Percentiles rank a stretch among this genome's conserved stretches.
These are phyloP conservation scores for Plumapathes pennacea DNA, from an alignment of 92 coral and sea anemone genomes.

Conservation along the genomic window DNA sequence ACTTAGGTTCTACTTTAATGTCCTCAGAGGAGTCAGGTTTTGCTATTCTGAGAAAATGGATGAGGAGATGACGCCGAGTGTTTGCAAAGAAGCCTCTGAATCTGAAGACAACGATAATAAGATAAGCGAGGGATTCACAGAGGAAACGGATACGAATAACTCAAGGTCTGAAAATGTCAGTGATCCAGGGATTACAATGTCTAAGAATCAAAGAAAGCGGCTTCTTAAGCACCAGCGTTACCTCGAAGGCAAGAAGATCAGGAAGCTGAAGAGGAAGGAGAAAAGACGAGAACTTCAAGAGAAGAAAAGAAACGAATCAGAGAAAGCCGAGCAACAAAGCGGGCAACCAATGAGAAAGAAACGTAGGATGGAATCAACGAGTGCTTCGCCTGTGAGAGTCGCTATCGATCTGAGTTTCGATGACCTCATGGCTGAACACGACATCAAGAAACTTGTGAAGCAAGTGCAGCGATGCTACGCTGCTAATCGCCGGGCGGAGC, in stretches of 20 bases:
- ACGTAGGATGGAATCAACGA: conserved; percentile 74
- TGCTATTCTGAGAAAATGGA: too few relatives aligned
- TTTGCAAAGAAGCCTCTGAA: too few relatives aligned
- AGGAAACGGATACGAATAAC: too few relatives aligned
- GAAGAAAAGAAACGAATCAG: conserved; percentile 46
- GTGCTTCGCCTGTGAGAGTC: conserved; percentile 72
- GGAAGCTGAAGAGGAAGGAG: conserved; percentile 61
- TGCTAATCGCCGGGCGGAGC: conserved; percentile 73
- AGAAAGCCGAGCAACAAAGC: conserved; percentile 11
- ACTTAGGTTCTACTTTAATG: too few relatives aligned
- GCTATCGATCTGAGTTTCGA: conserved; percentile 91
- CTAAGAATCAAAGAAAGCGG: conserved; percentile 77
- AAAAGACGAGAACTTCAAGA: conserved; percentile 48
- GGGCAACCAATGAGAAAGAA: conserved; percentile 32
- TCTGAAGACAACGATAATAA: too few relatives aligned
- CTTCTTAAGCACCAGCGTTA: conserved; percentile 71
- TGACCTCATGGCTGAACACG: conserved; percentile 81
- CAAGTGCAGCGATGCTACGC: conserved; percentile 90
- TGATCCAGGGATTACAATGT: conserved; percentile 24
- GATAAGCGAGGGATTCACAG: too few relatives aligned
- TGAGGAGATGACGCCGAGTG: too few relatives aligned
- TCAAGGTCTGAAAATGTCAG: too few relatives aligned
- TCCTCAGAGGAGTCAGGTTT: too few relatives aligned
- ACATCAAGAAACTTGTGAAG: conserved; percentile 77
- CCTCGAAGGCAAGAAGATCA: conserved; percentile 53